Conservation (phyloP, 2,797 vertebrate genomes). For the Betta splendens region DNA sequence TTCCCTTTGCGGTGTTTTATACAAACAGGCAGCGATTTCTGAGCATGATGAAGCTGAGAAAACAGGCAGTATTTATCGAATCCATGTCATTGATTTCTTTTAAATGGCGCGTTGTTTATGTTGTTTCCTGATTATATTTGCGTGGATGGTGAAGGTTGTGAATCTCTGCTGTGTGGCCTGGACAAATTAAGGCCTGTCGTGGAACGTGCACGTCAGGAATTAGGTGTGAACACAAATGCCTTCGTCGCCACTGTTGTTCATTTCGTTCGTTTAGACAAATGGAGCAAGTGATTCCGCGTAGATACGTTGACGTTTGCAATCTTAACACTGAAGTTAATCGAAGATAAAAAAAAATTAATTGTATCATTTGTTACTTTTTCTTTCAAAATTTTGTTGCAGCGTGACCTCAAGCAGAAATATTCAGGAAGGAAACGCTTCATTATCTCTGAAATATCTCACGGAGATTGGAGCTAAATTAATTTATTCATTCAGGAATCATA, state of each 20-base stretch:
- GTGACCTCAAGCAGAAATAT: slow-evolving; percentile 16
- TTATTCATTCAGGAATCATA: background rate
- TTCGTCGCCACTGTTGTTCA: slow-evolving; percentile 9
- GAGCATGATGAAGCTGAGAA: slow-evolving; percentile 38
- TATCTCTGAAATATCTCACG: slow-evolving; percentile 3
- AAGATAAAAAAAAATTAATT: slow-evolving; percentile 7
- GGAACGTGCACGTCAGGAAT: slow-evolving; percentile 26
- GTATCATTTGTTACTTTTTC: slow-evolving; percentile 1
- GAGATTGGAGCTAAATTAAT: background rate
- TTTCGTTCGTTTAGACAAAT: slow-evolving; percentile 38
- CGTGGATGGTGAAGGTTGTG: slow-evolving; percentile 43
- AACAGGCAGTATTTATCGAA: slow-evolving; percentile 58
- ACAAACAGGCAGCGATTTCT: slow-evolving; percentile 40
- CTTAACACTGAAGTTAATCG: slow-evolving; percentile 10
- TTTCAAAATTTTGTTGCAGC: slow-evolving; percentile 2
- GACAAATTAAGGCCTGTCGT: slow-evolving; percentile 50
- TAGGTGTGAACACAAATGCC: background rate
- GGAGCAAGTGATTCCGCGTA: background rate
- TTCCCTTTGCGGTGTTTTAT: slow-evolving; percentile 36
- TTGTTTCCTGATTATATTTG: slow-evolving; percentile 49
- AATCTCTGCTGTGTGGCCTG: slow-evolving; percentile 22
- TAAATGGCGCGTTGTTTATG: slow-evolving; percentile 47
- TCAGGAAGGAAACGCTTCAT: slow-evolving; percentile 2
- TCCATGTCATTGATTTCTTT: slow-evolving; percentile 67
- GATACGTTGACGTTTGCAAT: slow-evolving; percentile 3